Evolutionary conservation across 2,113 vertebrate species (phyloP).

Genomic region (Brienomyrus longianalis): DNA sequence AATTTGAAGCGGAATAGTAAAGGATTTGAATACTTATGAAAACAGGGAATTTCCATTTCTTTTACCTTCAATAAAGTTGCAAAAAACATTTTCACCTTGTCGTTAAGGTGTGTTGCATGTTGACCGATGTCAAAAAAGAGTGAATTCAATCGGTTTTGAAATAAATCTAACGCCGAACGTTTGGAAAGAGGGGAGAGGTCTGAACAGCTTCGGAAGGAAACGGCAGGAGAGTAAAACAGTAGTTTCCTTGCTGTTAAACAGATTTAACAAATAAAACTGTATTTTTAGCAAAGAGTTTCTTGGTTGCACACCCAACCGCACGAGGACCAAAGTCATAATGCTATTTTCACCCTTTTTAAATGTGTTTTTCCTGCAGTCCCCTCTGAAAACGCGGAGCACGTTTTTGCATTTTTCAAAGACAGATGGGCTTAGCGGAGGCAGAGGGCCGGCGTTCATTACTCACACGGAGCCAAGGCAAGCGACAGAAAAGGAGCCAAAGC

Average conservation of each 20-base stretch:
- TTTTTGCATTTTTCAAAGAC: not conserved
- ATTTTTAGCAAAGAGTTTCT: not conserved
- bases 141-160: not conserved
- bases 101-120: not conserved
- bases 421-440: not conserved
- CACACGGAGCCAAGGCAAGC: not conserved
- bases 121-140: not conserved
- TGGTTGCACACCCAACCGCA: not conserved
- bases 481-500: not conserved
- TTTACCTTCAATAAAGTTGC: not conserved
- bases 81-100: not conserved
- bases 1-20: not conserved
- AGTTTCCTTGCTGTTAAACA: not conserved
- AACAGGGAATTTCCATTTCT: not conserved
- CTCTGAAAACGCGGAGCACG: not conserved
- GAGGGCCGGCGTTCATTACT: not conserved
- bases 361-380: not conserved
- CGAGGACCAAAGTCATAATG: not conserved
- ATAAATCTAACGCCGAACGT: not conserved
- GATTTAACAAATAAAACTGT: constrained; percentile 3
- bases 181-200: not conserved
- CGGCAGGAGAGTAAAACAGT: not conserved
- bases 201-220: not conserved
- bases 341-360: not conserved
- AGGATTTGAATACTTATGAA: not conserved